Percentiles rank a stretch among this genome's conserved stretches.
Evolutionary conservation across 2,113 vertebrate species (phyloP).

Genomic region (Chascanopsetta lugubris): DNA sequence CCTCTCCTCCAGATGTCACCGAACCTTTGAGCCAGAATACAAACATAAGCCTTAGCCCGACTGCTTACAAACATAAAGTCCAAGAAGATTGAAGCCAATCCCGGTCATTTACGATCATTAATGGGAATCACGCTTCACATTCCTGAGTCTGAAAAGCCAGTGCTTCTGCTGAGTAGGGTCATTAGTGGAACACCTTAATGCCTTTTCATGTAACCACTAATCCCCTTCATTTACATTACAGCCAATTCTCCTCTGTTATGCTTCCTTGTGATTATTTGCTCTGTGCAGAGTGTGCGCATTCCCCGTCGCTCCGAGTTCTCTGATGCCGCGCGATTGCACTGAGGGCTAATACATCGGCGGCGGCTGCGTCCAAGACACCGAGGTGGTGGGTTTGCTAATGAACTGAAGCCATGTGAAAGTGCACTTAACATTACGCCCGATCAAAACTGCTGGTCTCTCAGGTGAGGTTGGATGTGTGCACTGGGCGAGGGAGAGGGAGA

Average conservation of each 20-base stretch:
- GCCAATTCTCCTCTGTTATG: constrained; percentile 52
- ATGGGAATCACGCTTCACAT: constrained; percentile 50
- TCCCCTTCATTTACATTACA: constrained; percentile 70
- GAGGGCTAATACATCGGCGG: constrained; percentile 67
- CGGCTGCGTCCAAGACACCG: constrained; percentile 49
- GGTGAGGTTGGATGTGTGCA: constrained; percentile 29
- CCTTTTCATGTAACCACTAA: constrained; percentile 69
- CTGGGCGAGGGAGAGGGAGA: constrained; percentile 12
- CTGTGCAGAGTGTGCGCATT: constrained; percentile 56
- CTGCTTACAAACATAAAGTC: constrained; percentile 30
- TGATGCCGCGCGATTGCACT: constrained; percentile 67
- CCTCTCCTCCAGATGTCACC: too few relatives aligned
- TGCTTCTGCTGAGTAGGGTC: constrained; percentile 59
- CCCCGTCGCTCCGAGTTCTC: constrained; percentile 54
- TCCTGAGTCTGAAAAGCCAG: constrained; percentile 51
- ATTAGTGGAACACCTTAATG: constrained; percentile 71
- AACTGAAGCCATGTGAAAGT: constrained; percentile 49
- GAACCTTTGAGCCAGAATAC: constrained; percentile 27
- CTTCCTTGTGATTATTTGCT: constrained; percentile 70
- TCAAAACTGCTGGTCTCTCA: constrained; percentile 44
- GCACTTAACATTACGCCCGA: constrained; percentile 50
- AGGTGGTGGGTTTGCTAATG: constrained; percentile 57
- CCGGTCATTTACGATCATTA: constrained; percentile 63
- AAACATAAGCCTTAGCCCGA: constrained; percentile 33
- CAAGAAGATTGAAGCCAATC: constrained; percentile 51